Base-by-base conservation (phyloP, 1,140 invertebrate genomes). In the Ectropis grisescens region DNA sequence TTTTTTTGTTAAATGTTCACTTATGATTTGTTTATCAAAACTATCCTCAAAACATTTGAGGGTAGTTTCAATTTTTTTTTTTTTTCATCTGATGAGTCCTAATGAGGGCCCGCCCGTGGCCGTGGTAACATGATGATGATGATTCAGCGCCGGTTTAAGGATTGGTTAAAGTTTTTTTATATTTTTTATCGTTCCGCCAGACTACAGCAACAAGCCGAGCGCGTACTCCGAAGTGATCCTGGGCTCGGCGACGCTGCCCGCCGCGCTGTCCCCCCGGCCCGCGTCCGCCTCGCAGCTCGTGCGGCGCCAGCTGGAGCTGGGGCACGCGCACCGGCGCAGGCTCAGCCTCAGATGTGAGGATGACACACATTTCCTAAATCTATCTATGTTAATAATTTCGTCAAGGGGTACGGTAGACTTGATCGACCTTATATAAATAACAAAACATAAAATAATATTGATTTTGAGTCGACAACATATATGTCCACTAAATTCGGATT, bases 261-360 rank as follows among this genome's bases (percentile, higher is more conserved):
- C n/a, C 4, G 25, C 7, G 11, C 1, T 2, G 13, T 5, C 25
- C 48, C 11, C 26, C 37, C 56, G 83, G 2, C 83, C 83, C 0
- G 81, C 78, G 26, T 83, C 81, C 10, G 82, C 83, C 1, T 75
- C 79, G 5, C 68, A 82, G 29, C 51, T 83, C 0, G 69, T 85
- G n/a, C 62, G 79, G 14, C 42, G 82, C 2, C 84, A 85, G 47
- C 58, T 85, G 1, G 71, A 83, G 41, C 35, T 83, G 10, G 51
- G 45, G 13, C 38, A 56, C 0, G 54, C 54, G 1, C 67, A 71
- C 33, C 58, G 62, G 25, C 38, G 69, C 0, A 32, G 71, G 11
- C 48, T 74, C 7, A 78, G 69, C 24, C 37, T 78, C 5, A 36
- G 64, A 37, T 70, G 72, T 78, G 13, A 64, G 69, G 59, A 26